Percentiles rank a stretch among this genome's conserved stretches.
Evolutionary conservation across 1,140 invertebrate genomes (phyloP).

Genomic region (Magallana ariakensis): DNA sequence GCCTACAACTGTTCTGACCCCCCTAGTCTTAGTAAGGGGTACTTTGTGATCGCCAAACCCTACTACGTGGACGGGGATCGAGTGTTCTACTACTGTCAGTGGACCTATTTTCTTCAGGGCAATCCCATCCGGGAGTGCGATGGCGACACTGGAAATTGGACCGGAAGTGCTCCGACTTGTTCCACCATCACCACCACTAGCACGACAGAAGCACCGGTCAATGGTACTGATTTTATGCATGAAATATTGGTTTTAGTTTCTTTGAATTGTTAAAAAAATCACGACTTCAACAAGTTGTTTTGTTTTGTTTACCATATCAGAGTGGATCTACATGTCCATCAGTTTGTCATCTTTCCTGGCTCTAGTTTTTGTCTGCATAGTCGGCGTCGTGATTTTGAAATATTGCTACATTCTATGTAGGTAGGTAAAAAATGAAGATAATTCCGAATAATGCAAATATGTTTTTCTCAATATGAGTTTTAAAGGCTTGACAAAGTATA

Average conservation of each 20-base stretch:
- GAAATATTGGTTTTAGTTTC: neutral
- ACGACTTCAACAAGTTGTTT: no score
- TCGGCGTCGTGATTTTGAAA: neutral
- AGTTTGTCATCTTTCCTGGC: neutral
- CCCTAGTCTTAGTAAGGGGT: neutral
- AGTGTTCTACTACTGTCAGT: conserved; percentile 28
- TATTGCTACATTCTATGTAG: conserved; percentile 3
- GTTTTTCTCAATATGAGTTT: no score
- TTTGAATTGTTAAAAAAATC: neutral
- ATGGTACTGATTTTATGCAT: neutral
- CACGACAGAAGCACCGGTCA: neutral
- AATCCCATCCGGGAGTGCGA: conserved; percentile 39
- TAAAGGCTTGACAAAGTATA: no score
- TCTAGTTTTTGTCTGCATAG: neutral
- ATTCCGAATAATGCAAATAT: no score
- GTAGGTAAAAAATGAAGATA: neutral
- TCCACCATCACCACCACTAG: neutral
- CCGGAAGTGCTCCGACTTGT: conserved; percentile 11
- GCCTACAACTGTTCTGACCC: conserved; percentile 38
- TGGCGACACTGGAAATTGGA: conserved; percentile 38
- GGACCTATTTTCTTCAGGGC: neutral
- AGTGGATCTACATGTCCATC: conserved; percentile 27
- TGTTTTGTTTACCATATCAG: neutral
- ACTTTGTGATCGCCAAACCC: conserved; percentile 37
- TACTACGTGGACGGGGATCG: conserved; percentile 34